Conservation (phyloP, 2,888 invertebrate genomes). For the Hyles lineata region DNA sequence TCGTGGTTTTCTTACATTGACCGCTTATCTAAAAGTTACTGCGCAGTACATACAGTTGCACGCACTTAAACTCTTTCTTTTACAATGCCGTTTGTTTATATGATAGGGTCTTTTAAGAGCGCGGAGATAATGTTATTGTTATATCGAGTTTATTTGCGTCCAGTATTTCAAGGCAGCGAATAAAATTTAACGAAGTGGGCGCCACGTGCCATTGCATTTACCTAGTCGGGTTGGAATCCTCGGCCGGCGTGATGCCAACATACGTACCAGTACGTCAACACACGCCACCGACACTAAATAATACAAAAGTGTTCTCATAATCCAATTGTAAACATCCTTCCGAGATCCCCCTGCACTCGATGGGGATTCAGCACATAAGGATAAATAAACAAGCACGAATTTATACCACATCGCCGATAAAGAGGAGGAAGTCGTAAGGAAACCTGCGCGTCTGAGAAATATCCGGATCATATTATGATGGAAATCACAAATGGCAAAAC, state of each 20-base stretch:
- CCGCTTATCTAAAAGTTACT: constrained; percentile 72
- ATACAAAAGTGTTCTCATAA: constrained; percentile 14
- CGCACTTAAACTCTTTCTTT: constrained; percentile 17
- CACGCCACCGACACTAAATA: constrained; percentile 9
- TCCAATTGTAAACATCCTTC: not conserved
- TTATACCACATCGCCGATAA: constrained; percentile 19
- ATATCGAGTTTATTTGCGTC: constrained; percentile 33
- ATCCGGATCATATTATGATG: constrained; percentile 22
- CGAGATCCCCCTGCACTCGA: constrained; percentile 12
- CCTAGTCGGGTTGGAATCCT: constrained; percentile 58
- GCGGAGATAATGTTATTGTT: constrained; percentile 16
- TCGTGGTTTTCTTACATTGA: constrained; percentile 61
- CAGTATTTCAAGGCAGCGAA: constrained; percentile 53
- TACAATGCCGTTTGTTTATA: constrained; percentile 24
- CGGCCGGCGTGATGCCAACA: constrained; percentile 55
- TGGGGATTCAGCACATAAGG: constrained; percentile 13
- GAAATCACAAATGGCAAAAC: constrained; percentile 16
- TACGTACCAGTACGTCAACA: constrained; percentile 38
- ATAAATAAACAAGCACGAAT: constrained; percentile 16
- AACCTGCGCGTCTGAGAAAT: constrained; percentile 20
- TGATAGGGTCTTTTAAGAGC: not conserved
- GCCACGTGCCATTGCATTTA: constrained; percentile 54
- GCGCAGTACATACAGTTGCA: constrained; percentile 58
- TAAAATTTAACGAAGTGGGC: constrained; percentile 45
- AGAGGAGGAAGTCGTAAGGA: constrained; percentile 24